Evolutionary conservation across 35 echinoderm and acorn worm genomes (phyloP).

Genomic region (Holothuria glaberrima): DNA sequence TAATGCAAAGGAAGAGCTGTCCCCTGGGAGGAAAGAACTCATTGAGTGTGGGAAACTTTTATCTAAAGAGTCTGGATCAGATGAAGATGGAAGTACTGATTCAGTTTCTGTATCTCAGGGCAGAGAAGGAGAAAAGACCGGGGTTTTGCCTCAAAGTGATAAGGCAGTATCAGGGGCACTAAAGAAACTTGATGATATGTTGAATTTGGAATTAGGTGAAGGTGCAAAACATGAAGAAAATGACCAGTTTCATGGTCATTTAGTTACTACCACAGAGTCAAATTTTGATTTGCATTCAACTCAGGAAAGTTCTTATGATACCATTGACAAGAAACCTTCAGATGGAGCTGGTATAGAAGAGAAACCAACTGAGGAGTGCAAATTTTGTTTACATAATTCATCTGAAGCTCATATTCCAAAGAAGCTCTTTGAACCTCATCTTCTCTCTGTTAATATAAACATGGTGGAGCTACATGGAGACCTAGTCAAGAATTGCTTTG

Average conservation of each 20-base stretch:
- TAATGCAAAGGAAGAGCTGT: too few relatives aligned
- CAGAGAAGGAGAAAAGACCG: too few relatives aligned
- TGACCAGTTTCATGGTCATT: too few relatives aligned
- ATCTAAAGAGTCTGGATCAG: too few relatives aligned
- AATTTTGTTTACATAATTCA: slow-evolving; percentile 22
- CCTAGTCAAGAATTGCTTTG: slow-evolving; percentile 43
- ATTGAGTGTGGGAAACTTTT: too few relatives aligned
- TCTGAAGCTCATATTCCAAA: slow-evolving; percentile 23
- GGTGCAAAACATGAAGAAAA: not conserved
- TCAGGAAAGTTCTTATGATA: not conserved
- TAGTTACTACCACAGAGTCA: too few relatives aligned
- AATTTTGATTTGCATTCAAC: not conserved
- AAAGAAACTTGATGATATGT: too few relatives aligned
- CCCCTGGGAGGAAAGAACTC: too few relatives aligned
- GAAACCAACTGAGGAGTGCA: not conserved
- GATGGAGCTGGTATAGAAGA: not conserved
- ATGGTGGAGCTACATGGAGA: slow-evolving; percentile 36
- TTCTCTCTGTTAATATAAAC: slow-evolving; percentile 42
- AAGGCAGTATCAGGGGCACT: too few relatives aligned
- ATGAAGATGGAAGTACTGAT: too few relatives aligned
- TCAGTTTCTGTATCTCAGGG: too few relatives aligned
- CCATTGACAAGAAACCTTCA: not conserved
- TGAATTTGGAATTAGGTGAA: not conserved
- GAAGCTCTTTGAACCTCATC: slow-evolving; percentile 39
- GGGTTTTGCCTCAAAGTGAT: too few relatives aligned